Evolutionary conservation across 1,140 invertebrate species (phyloP).

Genomic region (Batillaria attramentaria): DNA sequence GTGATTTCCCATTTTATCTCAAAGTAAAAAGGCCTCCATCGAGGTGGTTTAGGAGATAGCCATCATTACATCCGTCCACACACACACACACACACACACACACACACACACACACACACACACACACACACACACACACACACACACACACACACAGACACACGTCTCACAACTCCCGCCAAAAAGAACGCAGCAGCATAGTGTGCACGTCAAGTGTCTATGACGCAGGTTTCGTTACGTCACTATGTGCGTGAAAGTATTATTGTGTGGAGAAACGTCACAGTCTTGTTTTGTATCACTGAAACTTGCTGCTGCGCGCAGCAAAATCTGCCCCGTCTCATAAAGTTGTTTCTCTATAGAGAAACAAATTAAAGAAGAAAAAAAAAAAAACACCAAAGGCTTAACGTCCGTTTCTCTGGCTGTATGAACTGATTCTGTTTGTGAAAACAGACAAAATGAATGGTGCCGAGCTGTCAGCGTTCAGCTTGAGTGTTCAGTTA

Average conservation of each 20-base stretch:
- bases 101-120: slow-evolving; percentile 27
- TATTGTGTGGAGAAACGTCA: no score
- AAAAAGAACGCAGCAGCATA: neutral
- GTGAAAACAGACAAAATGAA: neutral
- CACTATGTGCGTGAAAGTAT: no score
- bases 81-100: slow-evolving; percentile 26
- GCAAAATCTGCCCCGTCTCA: no score
- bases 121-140: slow-evolving; percentile 1
- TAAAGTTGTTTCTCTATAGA: no score
- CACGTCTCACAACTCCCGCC: neutral
- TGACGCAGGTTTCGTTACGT: neutral
- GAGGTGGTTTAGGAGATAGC: no score
- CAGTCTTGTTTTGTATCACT: neutral
- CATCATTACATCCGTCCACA: slow-evolving; percentile 6
- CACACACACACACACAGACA: neutral
- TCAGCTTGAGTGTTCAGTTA: neutral
- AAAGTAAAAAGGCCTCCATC: no score
- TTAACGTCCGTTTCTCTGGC: no score
- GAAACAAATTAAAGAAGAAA: no score
- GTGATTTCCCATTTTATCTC: no score
- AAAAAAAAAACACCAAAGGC: no score
- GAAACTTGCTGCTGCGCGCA: neutral
- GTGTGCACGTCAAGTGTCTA: neutral
- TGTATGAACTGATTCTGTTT: no score
- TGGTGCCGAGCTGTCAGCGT: neutral